These are phyloP conservation scores for Sphecodes monilicornis DNA, from an alignment of 2,888 invertebrate species.

Conservation along the genomic window DNA sequence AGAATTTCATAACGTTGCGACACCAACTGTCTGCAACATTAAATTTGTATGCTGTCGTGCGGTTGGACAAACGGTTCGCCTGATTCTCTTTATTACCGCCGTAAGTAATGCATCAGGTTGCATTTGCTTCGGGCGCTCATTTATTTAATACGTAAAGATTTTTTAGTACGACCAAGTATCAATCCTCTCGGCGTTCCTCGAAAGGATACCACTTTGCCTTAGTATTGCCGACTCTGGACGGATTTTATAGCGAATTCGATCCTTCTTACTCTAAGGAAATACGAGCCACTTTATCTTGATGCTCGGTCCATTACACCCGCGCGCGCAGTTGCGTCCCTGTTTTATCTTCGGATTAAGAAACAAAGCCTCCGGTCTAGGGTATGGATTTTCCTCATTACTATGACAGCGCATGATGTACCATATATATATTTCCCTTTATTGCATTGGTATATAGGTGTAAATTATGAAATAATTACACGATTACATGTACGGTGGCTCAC, in stretches of 20 bases:
- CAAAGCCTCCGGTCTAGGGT: slow-evolving; percentile 65
- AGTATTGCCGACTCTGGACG: slow-evolving; percentile 54
- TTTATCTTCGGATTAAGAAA: slow-evolving; percentile 76
- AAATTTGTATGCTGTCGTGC: not conserved
- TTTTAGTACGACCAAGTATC: slow-evolving; percentile 27
- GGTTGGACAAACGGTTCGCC: not conserved
- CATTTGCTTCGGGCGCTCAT: not conserved
- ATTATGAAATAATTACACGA: too few species aligned
- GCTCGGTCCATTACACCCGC: slow-evolving; percentile 74
- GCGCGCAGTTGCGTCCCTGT: slow-evolving; percentile 69
- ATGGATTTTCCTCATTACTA: slow-evolving; percentile 74
- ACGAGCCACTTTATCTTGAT: slow-evolving; percentile 77
- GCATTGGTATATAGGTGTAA: too few species aligned
- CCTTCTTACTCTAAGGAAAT: slow-evolving; percentile 74
- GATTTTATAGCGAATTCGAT: slow-evolving; percentile 77
- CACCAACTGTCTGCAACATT: slow-evolving; percentile 2
- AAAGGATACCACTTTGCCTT: slow-evolving; percentile 36
- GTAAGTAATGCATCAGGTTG: not conserved
- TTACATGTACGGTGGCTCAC: too few species aligned
- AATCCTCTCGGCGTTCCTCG: slow-evolving; percentile 25
- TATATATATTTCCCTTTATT: slow-evolving; percentile 56
- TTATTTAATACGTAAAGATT: slow-evolving; percentile 27
- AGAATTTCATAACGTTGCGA: slow-evolving; percentile 1
- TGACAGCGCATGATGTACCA: slow-evolving; percentile 60
- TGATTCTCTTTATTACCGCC: not conserved